Evolutionary conservation across 2,113 vertebrate species (phyloP).

Genomic region (Tachysurus vachellii): DNA sequence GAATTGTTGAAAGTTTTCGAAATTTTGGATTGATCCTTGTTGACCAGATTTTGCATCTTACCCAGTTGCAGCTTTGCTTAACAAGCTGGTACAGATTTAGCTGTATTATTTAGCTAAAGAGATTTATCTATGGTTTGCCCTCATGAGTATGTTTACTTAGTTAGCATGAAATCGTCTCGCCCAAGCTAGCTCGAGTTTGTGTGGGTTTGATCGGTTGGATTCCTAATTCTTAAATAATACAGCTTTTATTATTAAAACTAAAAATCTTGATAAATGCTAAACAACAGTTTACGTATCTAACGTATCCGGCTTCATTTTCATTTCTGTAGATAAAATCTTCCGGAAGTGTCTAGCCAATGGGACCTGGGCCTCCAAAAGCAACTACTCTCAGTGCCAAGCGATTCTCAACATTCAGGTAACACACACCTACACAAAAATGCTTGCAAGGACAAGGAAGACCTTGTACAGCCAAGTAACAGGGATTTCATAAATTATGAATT

Average conservation of each 20-base stretch:
- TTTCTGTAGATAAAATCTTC: constrained; percentile 78
- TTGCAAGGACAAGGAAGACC: background rate
- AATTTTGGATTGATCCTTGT: background rate
- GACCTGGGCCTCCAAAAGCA: constrained; percentile 79
- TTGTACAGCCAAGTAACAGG: constrained; percentile 65
- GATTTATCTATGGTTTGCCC: no score
- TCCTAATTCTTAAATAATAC: background rate
- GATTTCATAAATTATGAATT: constrained; percentile 17
- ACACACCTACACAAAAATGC: background rate
- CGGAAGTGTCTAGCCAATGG: constrained; percentile 79
- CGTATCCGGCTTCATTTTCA: background rate
- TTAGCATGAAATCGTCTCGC: background rate
- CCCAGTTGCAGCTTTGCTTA: background rate
- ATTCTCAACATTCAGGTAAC: constrained; percentile 81
- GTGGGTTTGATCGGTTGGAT: no score
- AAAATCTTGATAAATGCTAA: no score
- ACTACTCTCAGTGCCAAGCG: constrained; percentile 84
- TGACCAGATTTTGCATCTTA: background rate
- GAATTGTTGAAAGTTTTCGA: no score
- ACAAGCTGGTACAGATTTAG: background rate
- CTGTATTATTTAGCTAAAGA: background rate
- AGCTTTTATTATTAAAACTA: background rate
- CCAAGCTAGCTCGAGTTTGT: background rate
- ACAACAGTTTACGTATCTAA: background rate
- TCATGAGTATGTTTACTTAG: no score